Conservation (phyloP, 2,797 vertebrate genomes). For the Gymnocypris eckloni region DNA sequence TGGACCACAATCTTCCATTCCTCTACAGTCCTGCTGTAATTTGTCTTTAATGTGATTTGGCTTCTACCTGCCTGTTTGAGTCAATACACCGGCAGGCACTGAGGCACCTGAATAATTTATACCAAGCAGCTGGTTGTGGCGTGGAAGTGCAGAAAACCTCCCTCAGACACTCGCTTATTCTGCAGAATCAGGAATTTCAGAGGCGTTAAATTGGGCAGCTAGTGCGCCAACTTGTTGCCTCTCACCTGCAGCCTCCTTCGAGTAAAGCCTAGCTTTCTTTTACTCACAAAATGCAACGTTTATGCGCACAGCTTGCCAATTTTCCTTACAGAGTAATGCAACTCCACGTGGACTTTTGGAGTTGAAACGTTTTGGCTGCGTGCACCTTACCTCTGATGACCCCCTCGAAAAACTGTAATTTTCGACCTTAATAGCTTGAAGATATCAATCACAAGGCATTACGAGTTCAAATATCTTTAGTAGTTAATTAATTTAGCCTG, state of each 20-base stretch:
- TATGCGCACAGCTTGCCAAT: neutral
- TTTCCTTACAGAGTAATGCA: conserved; percentile 20
- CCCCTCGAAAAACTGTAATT: neutral
- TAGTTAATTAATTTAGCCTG: conserved; percentile 36
- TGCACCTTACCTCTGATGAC: conserved; percentile 7
- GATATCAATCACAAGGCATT: neutral
- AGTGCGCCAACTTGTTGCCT: conserved; percentile 61
- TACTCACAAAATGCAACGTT: neutral
- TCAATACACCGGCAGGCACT: conserved; percentile 69
- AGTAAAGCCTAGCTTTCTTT: neutral
- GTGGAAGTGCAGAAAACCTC: conserved; percentile 33
- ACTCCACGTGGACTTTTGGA: conserved; percentile 27
- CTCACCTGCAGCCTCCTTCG: conserved; percentile 57
- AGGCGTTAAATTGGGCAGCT: conserved; percentile 54
- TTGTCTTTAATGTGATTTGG: conserved; percentile 73
- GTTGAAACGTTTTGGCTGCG: conserved; percentile 15
- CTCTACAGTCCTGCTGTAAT: conserved; percentile 63
- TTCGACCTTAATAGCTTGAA: conserved; percentile 16
- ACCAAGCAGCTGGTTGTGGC: conserved; percentile 66
- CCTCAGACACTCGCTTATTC: conserved; percentile 47
- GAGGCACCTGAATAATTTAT: conserved; percentile 74
- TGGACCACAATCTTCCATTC: conserved; percentile 48
- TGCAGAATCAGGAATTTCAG: conserved; percentile 65
- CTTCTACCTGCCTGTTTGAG: conserved; percentile 71
- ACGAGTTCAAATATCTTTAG: conserved; percentile 2